Evolutionary conservation across 2,888 invertebrate genomes (phyloP), one percentile per base, ranked within the genome.

Genomic region (Plagodis pulveraria): DNA sequence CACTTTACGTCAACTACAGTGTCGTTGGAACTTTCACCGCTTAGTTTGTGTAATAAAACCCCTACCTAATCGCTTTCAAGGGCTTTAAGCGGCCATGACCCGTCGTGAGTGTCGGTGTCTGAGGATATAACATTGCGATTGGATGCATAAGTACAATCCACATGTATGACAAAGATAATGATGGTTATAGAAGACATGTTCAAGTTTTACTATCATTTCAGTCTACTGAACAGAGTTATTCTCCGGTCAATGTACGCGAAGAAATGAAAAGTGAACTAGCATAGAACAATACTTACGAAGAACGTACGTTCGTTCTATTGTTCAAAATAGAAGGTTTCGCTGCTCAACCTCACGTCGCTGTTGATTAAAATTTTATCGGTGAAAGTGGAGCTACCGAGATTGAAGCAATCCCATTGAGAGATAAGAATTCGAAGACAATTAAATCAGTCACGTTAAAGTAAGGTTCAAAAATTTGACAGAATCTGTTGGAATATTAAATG

Each of bases 71-170:
- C 81, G 81, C 83, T 86, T 89, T 91, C 91, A 91, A 92, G 91
- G 91, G 91, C 91, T 81, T 87, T 84, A 89, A 88, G 91, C 90
- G 91, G 89, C 91, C 91, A 85, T 92, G 91, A 91, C 91, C 91
- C 87, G 83, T 60, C 84, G 77, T 70, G 79, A 78, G 81, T 77
- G 81, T 74, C 80, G 76, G 71, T n/a, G n/a, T 69, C 74, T 73
- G 72, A 77, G 78, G 78, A 79, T 80, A 76, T 72, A 73, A 71
- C 73, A 65, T 74, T 71, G 72, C 76, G 73, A 84, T 85, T 82
- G 80, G 77, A 81, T 84, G 78, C 77, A 81, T 77, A 76, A 77
- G 72, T 75, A 71, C 65, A 68, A 72, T 73, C 69, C 64, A 68
- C 65, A 73, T 73, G 57, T 64, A 60, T 56, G 62, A 63, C 62